phyloP scores from a whole-genome alignment of 2,888 invertebrate species.

The Julus scanicus region DNA sequence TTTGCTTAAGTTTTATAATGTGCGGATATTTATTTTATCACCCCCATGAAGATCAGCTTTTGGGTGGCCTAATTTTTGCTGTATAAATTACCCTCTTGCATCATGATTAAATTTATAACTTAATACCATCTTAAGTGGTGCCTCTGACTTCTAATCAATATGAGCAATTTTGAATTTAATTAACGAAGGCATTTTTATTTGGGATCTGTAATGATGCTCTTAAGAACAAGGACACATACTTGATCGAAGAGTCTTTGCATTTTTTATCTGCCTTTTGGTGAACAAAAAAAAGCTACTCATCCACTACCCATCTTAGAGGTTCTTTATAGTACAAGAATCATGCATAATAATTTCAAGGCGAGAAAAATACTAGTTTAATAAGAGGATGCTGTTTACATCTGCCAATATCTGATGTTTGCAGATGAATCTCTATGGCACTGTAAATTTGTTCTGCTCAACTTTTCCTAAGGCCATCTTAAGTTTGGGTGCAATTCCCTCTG shows the following conservation, averaged over 20 bases:
- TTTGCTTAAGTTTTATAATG: too few relatives aligned
- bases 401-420: not conserved
- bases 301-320: not conserved
- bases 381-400: not conserved
- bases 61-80: not conserved
- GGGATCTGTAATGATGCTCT: not conserved
- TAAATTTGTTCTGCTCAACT: not conserved
- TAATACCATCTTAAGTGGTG: not conserved
- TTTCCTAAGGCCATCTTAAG: not conserved
- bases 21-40: too few relatives aligned
- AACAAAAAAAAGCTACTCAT: not conserved
- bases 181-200: not conserved
- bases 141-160: not conserved
- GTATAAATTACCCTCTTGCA: not conserved
- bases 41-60: not conserved
- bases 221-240: too few relatives aligned
- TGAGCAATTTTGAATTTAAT: not conserved
- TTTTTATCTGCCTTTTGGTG: not conserved
- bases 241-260: too few relatives aligned
- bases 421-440: not conserved
- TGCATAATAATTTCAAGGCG: not conserved
- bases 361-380: slow-evolving; percentile 15
- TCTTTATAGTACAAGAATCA: not conserved
- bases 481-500: not conserved
- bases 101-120: not conserved